Percentiles rank a stretch among this genome's conserved stretches.
These are phyloP conservation scores for Chaetura pelagica DNA, from an alignment of 2,113 vertebrate genomes.

Conservation along the genomic window DNA sequence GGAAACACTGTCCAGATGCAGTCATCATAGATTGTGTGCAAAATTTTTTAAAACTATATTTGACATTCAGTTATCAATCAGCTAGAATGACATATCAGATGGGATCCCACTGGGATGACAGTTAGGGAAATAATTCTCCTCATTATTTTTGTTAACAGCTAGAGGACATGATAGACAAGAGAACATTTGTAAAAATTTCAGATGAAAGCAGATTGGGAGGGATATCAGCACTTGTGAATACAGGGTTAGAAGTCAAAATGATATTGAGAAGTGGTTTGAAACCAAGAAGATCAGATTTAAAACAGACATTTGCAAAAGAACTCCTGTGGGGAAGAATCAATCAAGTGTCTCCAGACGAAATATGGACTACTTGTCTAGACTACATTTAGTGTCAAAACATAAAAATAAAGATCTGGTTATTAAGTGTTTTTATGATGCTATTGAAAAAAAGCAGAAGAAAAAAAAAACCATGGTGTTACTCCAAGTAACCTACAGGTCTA, in stretches of 20 bases:
- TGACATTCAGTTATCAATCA: neutral
- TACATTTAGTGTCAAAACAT: neutral
- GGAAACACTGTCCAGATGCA: neutral
- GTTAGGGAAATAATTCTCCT: neutral
- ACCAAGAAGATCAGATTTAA: conserved; percentile 3
- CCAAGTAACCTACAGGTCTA: neutral
- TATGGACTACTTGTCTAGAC: neutral
- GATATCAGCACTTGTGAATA: neutral
- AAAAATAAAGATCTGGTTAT: neutral
- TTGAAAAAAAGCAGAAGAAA: neutral
- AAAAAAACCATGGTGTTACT: neutral
- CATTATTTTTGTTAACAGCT: conserved; percentile 3
- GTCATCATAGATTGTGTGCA: neutral
- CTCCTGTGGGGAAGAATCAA: neutral
- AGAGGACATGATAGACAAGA: neutral
- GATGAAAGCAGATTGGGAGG: neutral
- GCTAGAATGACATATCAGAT: neutral
- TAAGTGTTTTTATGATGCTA: neutral
- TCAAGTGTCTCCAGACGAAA: neutral
- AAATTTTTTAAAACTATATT: neutral
- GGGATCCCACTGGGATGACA: neutral
- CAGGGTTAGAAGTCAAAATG: neutral
- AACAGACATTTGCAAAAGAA: neutral
- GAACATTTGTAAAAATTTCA: neutral
- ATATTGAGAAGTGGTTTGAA: conserved; percentile 10